Conservation (phyloP, 2,888 invertebrate genomes). For the Rhagium mordax region DNA sequence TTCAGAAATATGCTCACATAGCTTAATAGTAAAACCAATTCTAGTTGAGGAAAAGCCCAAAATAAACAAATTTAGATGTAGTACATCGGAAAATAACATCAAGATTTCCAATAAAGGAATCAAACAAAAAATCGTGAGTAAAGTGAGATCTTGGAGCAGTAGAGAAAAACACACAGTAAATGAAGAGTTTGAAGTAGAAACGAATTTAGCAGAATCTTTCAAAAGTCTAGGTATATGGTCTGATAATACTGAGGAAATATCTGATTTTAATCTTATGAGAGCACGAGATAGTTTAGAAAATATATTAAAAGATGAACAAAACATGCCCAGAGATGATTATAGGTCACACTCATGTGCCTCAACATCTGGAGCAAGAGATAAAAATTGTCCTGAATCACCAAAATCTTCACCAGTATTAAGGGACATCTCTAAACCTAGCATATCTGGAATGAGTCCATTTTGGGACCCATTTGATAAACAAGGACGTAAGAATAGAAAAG, state of each 20-base stretch:
- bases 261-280: conserved; percentile 53
- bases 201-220: conserved; percentile 45
- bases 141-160: conserved; percentile 56
- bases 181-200: conserved; percentile 48
- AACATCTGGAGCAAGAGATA: conserved; percentile 30
- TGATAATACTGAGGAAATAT: conserved; percentile 34
- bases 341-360: conserved; percentile 37
- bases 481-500: conserved; percentile 61
- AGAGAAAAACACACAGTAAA: conserved; percentile 45
- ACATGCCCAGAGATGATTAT: conserved; percentile 40
- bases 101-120: conserved; percentile 48
- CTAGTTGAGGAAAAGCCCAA: conserved; percentile 47
- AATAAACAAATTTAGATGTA: conserved; percentile 51
- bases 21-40: conserved; percentile 46
- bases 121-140: conserved; percentile 53
- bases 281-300: conserved; percentile 64
- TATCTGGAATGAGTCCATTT: conserved; percentile 54
- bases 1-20: conserved; percentile 39
- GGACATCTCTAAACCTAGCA: conserved; percentile 43
- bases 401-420: conserved; percentile 53
- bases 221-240: conserved; percentile 20
- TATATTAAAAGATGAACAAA: conserved; percentile 58
- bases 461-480: conserved; percentile 66
- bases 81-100: conserved; percentile 56
- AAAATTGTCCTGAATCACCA: conserved; percentile 49